These are phyloP conservation scores for Bombyx mori DNA, from an alignment of 1,140 invertebrate species.

Conservation along the genomic window ASM3026992v2 NC_085116.1:8966501-8967000, in stretches of 20 bases:
- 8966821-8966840: neutral
- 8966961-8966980: constrained; percentile 83
- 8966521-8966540: neutral
- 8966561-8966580: constrained; percentile 79
- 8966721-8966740: constrained; percentile 79
- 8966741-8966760: constrained; percentile 79
- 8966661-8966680: constrained; percentile 87
- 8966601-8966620: constrained; percentile 84
- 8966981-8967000: constrained; percentile 83
- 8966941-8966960: constrained; percentile 84
- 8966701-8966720: constrained; percentile 84
- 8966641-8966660: constrained; percentile 85
- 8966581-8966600: constrained; percentile 86
- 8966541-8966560: constrained; percentile 78
- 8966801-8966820: too few species aligned
- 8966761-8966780: constrained; percentile 80
- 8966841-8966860: constrained; percentile 83
- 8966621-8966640: constrained; percentile 79
- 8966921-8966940: constrained; percentile 88
- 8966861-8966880: constrained; percentile 89
- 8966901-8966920: constrained; percentile 91
- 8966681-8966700: constrained; percentile 85
- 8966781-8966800: too few species aligned
- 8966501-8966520: neutral
- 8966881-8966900: constrained; percentile 91